Percentiles rank a stretch among this genome's conserved stretches.
These are phyloP conservation scores for Tenthredo livida DNA, from an alignment of 2,888 invertebrate genomes.

Conservation along the genomic window DNA sequence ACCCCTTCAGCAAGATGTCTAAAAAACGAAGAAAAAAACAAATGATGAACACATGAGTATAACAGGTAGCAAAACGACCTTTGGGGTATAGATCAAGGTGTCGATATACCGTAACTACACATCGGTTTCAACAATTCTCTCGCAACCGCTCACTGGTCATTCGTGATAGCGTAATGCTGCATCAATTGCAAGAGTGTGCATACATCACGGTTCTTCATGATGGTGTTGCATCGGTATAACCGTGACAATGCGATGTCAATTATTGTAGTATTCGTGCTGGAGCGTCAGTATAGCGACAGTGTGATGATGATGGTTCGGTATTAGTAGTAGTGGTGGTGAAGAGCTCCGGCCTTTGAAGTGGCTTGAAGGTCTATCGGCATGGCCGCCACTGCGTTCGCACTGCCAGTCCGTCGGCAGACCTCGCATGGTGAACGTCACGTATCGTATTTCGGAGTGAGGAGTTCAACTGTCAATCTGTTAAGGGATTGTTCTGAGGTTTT, in stretches of 20 bases:
- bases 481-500: neutral
- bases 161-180: neutral
- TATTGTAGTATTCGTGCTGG: neutral
- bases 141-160: neutral
- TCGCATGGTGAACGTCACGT: conserved; percentile 50
- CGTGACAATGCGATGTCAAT: neutral
- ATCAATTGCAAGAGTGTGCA: neutral
- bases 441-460: conserved; percentile 17
- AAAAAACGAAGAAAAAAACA: neutral
- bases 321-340: conserved; percentile 33
- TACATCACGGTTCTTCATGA: neutral
- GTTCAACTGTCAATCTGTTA: conserved; percentile 36
- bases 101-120: neutral
- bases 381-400: conserved; percentile 46
- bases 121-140: neutral
- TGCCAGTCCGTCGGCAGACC: conserved; percentile 51
- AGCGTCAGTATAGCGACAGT: neutral
- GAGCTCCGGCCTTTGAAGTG: conserved; percentile 50
- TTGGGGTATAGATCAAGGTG: neutral
- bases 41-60: neutral
- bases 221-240: neutral
- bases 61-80: neutral
- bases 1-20: neutral
- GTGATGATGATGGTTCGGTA: conserved; percentile 12
- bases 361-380: conserved; percentile 51